Conservation (phyloP, 2,797 vertebrate species). For the Crocidura indochinensis region DNA sequence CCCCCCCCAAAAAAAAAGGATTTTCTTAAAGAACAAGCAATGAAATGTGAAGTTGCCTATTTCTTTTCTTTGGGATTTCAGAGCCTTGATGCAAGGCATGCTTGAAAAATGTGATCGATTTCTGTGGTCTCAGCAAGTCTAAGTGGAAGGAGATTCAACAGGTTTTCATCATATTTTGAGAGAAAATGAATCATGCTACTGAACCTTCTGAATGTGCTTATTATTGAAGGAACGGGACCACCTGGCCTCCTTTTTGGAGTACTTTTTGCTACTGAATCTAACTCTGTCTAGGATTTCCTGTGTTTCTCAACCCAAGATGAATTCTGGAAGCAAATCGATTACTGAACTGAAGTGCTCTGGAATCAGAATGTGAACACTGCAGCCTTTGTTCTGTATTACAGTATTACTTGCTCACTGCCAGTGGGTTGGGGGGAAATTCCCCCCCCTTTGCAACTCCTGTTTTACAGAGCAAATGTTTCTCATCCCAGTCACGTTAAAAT, state of each 20-base stretch:
- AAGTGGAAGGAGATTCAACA: constrained; percentile 70
- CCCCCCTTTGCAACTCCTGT: neutral
- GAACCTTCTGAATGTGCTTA: neutral
- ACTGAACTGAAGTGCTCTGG: neutral
- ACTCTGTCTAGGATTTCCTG: neutral
- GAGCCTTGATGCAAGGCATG: constrained; percentile 98
- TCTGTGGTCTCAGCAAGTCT: constrained; percentile 98
- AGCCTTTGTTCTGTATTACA: neutral
- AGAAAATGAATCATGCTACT: neutral
- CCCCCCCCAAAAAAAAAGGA: no score
- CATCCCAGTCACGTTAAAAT: neutral
- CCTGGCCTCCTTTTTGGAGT: neutral
- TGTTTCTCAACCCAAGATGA: neutral
- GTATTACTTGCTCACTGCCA: neutral
- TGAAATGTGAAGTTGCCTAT: constrained; percentile 39
- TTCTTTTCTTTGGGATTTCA: constrained; percentile 88
- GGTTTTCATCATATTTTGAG: constrained; percentile 6
- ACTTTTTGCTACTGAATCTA: neutral
- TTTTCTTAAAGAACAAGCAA: no score
- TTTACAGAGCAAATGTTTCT: constrained; percentile 4
- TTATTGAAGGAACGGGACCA: neutral
- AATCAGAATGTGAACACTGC: neutral
- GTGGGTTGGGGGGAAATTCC: neutral
- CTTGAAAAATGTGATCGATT: constrained; percentile 98
- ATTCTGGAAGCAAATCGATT: constrained; percentile 1